phyloP scores from a whole-genome alignment of 1,140 invertebrate species.

The Drosophila mojavensis region DNA sequence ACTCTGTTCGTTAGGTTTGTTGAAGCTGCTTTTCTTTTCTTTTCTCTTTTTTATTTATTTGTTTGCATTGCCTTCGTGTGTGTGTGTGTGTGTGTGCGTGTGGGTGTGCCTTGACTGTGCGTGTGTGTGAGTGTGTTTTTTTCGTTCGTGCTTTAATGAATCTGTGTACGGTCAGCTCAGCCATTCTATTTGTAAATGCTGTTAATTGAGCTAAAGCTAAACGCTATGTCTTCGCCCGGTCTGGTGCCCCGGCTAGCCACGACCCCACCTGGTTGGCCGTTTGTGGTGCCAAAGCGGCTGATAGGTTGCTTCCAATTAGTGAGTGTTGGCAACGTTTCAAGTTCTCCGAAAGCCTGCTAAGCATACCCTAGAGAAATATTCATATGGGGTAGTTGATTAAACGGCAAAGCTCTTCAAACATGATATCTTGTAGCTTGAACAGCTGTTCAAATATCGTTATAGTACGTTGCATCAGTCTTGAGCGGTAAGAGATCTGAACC shows the following conservation, averaged over 20 bases:
- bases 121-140: slow-evolving; percentile 5
- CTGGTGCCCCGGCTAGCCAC: background rate
- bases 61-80: slow-evolving; percentile 40
- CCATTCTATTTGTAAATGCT: slow-evolving; percentile 52
- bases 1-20: slow-evolving; percentile 26
- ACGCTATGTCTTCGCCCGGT: slow-evolving; percentile 35
- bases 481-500: too few species aligned
- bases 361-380: slow-evolving; percentile 4
- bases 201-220: slow-evolving; percentile 61
- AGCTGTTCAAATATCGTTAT: too few species aligned
- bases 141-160: slow-evolving; percentile 56
- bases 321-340: slow-evolving; percentile 19
- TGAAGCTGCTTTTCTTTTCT: slow-evolving; percentile 23
- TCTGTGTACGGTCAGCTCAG: slow-evolving; percentile 41
- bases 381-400: background rate
- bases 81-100: slow-evolving; percentile 13
- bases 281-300: slow-evolving; percentile 6
- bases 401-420: background rate
- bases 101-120: slow-evolving; percentile 19
- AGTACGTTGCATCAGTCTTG: too few species aligned
- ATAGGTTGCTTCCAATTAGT: slow-evolving; percentile 43
- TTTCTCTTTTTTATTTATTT: slow-evolving; percentile 9
- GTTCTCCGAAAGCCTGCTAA: background rate
- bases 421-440: too few species aligned
- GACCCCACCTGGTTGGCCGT: background rate